Evolutionary conservation across 2,797 vertebrate genomes (phyloP), one percentile per base, ranked within the genome.

Genomic region (Enteromius viviparus): DNA sequence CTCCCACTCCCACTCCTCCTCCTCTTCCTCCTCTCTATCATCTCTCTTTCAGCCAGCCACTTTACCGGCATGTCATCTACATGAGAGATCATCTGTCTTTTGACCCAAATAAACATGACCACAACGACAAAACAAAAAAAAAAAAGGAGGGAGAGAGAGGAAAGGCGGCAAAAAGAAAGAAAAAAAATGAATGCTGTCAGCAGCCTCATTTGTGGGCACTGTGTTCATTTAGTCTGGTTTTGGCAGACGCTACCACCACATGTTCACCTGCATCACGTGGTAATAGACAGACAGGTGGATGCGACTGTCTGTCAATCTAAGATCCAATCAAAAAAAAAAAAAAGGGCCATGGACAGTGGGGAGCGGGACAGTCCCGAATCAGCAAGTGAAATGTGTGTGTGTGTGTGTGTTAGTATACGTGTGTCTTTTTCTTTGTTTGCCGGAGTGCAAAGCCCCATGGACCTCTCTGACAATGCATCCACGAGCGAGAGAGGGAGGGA

Each of bases 41-140:
- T 84, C 83, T 69, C 49, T 80, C 83, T 69, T 80, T 68, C 49
- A 53, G 71, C 70, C 94, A 95, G 95, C 94, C 95, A 97, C 96
- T 97, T 96, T 96, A 95, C 96, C 95, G 85, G 95, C 94, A 96
- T 97, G 97, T 98, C 97, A 96, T 96, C 94, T 94, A 96, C 95
- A 96, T 97, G 96, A 97, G 96, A 96, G 95, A 98, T 97, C 95
- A 97, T 96, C 95, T 95, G 94, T 96, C 95, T 97, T 95, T 94
- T 97, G 96, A 98, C 96, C 96, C 96, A 98, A 97, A 98, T 96
- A 97, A 97, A 97, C 96, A 97, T 76, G 82, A 78, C 82, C 82
- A 72, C 91, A 94, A 94, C 91, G 94, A 94, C 94, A 83, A 84
- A 85, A 55, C 37, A 11, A 55, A 92, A 34, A 15, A 34, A 15